These are phyloP conservation scores for Okamejei kenojei DNA, from an alignment of 2,797 vertebrate species.

Conservation along the genomic window DNA sequence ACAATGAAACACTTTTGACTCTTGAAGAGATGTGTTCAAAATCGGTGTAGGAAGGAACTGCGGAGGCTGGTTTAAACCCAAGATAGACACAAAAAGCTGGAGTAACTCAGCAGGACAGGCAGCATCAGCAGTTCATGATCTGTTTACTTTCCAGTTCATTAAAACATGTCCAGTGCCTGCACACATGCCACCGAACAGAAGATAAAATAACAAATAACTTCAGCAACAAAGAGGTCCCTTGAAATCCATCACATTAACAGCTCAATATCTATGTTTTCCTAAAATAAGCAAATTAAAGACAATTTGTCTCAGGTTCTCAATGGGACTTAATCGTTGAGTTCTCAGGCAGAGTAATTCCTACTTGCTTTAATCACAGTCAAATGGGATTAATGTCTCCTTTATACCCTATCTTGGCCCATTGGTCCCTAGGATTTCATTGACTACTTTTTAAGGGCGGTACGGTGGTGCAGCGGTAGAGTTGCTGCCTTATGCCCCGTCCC, in stretches of 20 bases:
- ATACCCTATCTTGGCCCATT: not conserved
- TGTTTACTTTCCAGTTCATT: constrained; percentile 7
- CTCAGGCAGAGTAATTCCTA: not conserved
- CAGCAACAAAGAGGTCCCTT: not conserved
- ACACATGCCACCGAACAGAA: not conserved
- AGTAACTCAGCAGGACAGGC: no score
- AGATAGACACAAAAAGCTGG: no score
- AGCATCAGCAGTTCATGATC: not conserved
- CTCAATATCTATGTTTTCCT: constrained; percentile 5
- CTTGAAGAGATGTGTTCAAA: no score
- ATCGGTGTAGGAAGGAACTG: no score
- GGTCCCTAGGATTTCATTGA: not conserved
- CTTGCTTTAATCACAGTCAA: not conserved
- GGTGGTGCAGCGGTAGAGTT: no score
- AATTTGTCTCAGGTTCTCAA: not conserved
- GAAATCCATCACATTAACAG: not conserved
- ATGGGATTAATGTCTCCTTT: not conserved
- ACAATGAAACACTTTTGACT: no score
- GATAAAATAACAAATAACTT: not conserved
- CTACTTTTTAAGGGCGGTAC: not conserved
- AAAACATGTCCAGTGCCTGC: not conserved
- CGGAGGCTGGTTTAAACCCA: no score
- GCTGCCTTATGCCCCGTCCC: no score
- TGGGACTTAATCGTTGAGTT: not conserved
- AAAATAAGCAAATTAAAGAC: constrained; percentile 17